Evolutionary conservation across 2,113 vertebrate genomes (phyloP), one percentile per base, ranked within the genome.

Genomic region (Ranitomeya imitator): DNA sequence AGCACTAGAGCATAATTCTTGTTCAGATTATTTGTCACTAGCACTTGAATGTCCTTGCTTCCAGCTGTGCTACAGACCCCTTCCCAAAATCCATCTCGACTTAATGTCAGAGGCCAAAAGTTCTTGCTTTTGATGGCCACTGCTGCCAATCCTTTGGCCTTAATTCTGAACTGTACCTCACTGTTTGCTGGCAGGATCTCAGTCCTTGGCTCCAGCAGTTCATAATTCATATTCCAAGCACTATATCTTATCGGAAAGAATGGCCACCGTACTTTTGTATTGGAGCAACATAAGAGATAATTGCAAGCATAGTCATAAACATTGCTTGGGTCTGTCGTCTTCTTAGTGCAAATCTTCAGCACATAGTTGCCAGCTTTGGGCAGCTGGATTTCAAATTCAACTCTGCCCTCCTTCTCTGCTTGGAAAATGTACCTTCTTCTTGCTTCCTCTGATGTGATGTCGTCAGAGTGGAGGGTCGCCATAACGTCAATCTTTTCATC

Each of bases 211-310:
- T 97, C 96, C 85, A 96, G 80, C 12, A 96, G 92, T 80, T 96
- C 96, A 0, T 95, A 96, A 83, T 91, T 94, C 10, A 91, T 91
- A 1, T 91, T 88, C 96, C 96, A 96, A 85, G 94, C 91, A 89
- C 88, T 91, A 61, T 94, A 96, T 19, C 85, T 91, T 91, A 92
- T 89, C 0, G 96, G 96, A 87, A 96, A 97, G 67, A 94, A 9
- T 0, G 95, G 95, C 95, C 95, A 96, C 90, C 93, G 94, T 65
- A 93, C 94, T 15, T 93, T 93, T 0, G 84, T 89, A 90, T 96
- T 95, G 82, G 91, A 84, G 57, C 96, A 97, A 63, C 88, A 93
- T 89, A 97, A 90, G 87, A 97, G 93, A 91, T 97, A 97, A 91
- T 95, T 96, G 92, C 96, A 96, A 92, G 94, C 13, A 2, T 95